Conservation (phyloP, 2,113 vertebrate genomes). For the Aythya baeri region DNA sequence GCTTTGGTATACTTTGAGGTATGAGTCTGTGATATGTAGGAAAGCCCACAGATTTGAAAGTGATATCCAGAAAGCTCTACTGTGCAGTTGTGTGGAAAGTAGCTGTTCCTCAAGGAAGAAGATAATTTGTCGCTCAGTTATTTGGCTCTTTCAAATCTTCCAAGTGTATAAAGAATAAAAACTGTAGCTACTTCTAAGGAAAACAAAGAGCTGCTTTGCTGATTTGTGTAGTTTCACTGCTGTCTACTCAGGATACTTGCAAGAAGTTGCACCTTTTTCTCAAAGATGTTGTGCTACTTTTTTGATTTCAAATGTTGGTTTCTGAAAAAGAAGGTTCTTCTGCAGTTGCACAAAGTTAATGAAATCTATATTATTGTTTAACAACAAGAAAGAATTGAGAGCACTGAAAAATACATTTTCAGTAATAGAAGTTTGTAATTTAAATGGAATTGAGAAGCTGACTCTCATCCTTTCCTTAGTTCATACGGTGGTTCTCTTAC, state of each 20-base stretch:
- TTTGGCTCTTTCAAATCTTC: not conserved
- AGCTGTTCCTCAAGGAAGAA: not conserved
- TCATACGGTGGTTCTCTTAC: not conserved
- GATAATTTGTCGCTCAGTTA: not conserved
- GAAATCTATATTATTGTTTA: not conserved
- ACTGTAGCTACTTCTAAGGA: not conserved
- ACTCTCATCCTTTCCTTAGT: not conserved
- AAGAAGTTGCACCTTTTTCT: not conserved
- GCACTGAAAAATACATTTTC: not conserved
- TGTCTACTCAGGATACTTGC: not conserved
- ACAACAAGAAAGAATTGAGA: not conserved
- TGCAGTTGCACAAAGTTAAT: not conserved
- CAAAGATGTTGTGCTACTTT: not conserved
- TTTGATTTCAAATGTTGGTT: not conserved
- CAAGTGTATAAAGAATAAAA: not conserved
- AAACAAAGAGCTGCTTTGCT: not conserved
- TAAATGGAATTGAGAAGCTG: not conserved
- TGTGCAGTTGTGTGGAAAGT: not conserved
- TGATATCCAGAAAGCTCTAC: not conserved
- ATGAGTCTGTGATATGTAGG: not conserved
- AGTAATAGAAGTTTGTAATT: not conserved
- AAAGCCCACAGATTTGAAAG: not conserved
- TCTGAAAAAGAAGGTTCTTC: not conserved
- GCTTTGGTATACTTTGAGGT: not conserved
- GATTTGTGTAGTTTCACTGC: not conserved